Base-by-base conservation (phyloP, 2,888 invertebrate species). In the Ligdia adustata region DNA sequence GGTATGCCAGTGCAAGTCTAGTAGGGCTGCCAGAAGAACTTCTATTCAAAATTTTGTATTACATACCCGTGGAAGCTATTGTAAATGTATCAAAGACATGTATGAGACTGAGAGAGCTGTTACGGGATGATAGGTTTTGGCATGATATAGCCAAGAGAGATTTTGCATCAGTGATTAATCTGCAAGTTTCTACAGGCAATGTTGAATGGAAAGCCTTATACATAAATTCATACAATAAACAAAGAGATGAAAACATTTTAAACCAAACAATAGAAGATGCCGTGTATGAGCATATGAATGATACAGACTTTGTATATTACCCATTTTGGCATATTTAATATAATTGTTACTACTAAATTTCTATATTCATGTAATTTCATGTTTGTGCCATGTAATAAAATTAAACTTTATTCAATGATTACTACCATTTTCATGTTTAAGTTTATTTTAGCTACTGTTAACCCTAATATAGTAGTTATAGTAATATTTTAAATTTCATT, bases 1-100 rank as follows among this genome's bases (percentile, higher is more conserved):
- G 81, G 9, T 92, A 78, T 65, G 72, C 82, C 3, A 86, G 84
- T 74, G 87, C 88, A 16, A 89, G 89, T 65, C 75, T 91, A 49
- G 61, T 77, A 22, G 90, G 90, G 2, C 52, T 91, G 9, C 90
- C 90, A 7, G 84, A 84, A 58, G 90, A 91, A 63, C 61, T 90
- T 11, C 53, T 87, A 13, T 62, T 63, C 14, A 81, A 78, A 44
- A 76, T 90, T 9, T 59, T 85, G 51, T 51, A 79, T 9, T 56
- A 72, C 32, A 59, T 89, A 14, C 64, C 77, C 11, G 54, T 83
- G 15, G 37, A 16, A 12, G 80, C 81, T 58, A 59, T 87, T 15
- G 51, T 81, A n/a, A 79, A 63, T 61, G 51, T 85, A 12, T 67
- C 75, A 15, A 72, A 76, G 64, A 75, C 82, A 32, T 84, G 85